phyloP scores from a whole-genome alignment of 2,888 invertebrate genomes.

The Drosophila mimetica region DNA sequence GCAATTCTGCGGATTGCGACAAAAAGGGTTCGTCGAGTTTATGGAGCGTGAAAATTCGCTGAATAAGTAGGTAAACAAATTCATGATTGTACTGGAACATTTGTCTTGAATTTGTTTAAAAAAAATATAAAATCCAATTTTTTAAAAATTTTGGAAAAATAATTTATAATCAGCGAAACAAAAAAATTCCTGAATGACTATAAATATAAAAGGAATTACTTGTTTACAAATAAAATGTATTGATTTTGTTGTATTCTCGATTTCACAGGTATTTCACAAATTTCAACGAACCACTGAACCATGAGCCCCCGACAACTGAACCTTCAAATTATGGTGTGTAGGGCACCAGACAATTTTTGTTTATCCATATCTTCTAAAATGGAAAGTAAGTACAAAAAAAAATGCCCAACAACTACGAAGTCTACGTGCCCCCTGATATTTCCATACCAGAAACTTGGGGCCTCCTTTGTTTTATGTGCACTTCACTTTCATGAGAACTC shows the following conservation, averaged over 20 bases:
- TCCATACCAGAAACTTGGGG: slow-evolving; percentile 1
- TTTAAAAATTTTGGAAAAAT: no score
- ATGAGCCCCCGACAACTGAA: background rate
- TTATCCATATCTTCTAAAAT: slow-evolving; percentile 14
- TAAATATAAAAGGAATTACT: background rate
- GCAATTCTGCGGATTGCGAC: slow-evolving; percentile 20
- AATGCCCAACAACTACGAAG: slow-evolving; percentile 22
- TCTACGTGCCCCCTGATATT: slow-evolving; percentile 9
- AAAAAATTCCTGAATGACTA: no score
- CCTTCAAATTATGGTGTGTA: background rate
- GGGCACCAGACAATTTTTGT: slow-evolving; percentile 17
- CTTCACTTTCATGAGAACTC: slow-evolving; percentile 50
- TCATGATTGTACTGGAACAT: background rate
- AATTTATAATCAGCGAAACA: no score
- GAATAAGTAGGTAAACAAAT: slow-evolving; percentile 15
- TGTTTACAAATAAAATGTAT: background rate
- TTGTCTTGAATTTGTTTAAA: background rate
- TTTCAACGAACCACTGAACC: slow-evolving; percentile 3
- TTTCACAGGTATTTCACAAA: slow-evolving; percentile 1
- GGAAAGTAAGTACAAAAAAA: slow-evolving; percentile 12
- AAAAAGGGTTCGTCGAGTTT: slow-evolving; percentile 21
- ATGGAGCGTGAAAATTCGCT: slow-evolving; percentile 14
- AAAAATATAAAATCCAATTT: no score
- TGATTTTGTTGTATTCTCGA: background rate
- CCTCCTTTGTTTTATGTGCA: slow-evolving; percentile 69